A percentile compares a stretch with the other conserved stretches of the same genome.
Evolutionary conservation across 1,140 invertebrate species (phyloP).

Genomic region (Branchinecta lynchi): DNA sequence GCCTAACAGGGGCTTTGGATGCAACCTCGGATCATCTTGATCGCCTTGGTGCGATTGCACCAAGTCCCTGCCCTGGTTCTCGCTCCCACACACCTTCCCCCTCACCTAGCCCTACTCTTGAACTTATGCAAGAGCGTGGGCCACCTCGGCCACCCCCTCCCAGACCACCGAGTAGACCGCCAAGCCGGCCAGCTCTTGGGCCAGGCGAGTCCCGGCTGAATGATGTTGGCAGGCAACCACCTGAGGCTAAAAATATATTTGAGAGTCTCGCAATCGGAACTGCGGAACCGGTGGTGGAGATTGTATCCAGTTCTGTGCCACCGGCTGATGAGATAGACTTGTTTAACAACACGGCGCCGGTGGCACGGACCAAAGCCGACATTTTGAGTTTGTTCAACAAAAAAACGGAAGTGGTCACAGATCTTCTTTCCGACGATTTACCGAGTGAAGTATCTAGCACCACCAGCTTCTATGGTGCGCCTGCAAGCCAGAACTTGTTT

Average conservation of each 20-base stretch:
- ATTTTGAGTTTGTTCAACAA: conserved; percentile 27
- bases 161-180: conserved; percentile 19
- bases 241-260: conserved; percentile 23
- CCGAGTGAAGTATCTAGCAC: background rate
- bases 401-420: conserved; percentile 20
- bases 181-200: conserved; percentile 11
- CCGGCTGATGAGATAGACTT: conserved; percentile 25
- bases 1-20: conserved; percentile 72
- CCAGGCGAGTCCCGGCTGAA: conserved; percentile 21
- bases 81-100: conserved; percentile 20
- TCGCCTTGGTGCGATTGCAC: conserved; percentile 52
- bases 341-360: conserved; percentile 23
- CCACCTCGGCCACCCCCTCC: conserved; percentile 20
- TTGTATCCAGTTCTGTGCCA: conserved; percentile 14
- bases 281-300: background rate
- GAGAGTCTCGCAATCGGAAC: conserved; percentile 20
- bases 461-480: too few relatives aligned
- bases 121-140: conserved; percentile 12
- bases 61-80: conserved; percentile 26
- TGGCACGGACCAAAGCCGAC: conserved; percentile 24
- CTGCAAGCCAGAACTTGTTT: background rate
- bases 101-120: conserved; percentile 19
- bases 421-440: conserved; percentile 23
- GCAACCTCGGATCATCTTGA: conserved; percentile 67
- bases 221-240: conserved; percentile 28